Evolutionary conservation across 1,140 invertebrate species (phyloP).

Genomic region (Euwallacea fornicatus): DNA sequence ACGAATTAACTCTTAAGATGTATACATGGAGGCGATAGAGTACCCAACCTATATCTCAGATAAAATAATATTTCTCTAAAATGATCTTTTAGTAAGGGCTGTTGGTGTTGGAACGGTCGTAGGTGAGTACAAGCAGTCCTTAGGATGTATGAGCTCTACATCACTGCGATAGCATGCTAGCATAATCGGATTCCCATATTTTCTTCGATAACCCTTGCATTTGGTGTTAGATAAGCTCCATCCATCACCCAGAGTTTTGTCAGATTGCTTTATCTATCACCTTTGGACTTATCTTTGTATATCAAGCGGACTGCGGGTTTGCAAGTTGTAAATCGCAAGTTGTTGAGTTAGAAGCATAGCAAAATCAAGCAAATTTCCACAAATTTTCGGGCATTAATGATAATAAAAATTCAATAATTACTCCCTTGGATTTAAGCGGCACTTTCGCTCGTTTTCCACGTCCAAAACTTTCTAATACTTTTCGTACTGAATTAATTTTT

Average conservation of each 20-base stretch:
- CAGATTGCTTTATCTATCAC: background rate
- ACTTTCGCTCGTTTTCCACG: constrained; percentile 11
- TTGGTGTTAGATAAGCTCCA: background rate
- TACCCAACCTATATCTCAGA: background rate
- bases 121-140: no score
- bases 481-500: constrained; percentile 27
- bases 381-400: constrained; percentile 24
- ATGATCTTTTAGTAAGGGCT: no score
- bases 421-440: constrained; percentile 13
- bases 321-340: no score
- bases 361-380: background rate
- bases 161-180: no score
- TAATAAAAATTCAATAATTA: constrained; percentile 28
- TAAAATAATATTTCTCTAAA: constrained; percentile 2
- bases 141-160: no score
- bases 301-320: background rate
- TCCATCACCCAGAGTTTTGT: background rate
- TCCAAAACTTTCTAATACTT: constrained; percentile 21
- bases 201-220: constrained; percentile 5
- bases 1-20: constrained; percentile 32
- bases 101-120: no score
- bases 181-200: background rate
- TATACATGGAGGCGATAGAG: background rate
- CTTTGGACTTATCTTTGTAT: background rate
- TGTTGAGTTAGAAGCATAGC: no score